Evolutionary conservation across 2,797 vertebrate genomes (phyloP), one percentile per base, ranked within the genome.

Genomic region (Ciconia nigra): DNA sequence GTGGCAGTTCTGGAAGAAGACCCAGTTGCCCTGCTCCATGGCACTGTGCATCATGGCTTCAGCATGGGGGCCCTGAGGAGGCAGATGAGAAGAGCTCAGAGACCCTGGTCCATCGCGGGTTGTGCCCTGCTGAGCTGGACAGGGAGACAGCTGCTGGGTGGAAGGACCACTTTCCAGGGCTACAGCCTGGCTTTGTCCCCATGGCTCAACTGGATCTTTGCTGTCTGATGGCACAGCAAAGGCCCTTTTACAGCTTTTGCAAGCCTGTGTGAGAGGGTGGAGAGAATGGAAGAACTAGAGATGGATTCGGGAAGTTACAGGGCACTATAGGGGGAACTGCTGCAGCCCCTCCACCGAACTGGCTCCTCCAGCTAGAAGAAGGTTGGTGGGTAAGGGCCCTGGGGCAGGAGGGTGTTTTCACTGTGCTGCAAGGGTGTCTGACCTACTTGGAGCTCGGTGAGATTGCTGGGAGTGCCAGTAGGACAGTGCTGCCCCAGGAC

Each of bases 1-100:
- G 97, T 99, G 99, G 96, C 99, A 99, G 97, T 99, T 99, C 98
- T 99, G 99, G 94, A 99, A 99, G 98, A 99, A 99, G 80, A 99
- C 98, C 99, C 99, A 99, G n/a, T 99, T 98, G 83, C 99, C 99
- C 83, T 95, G 98, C 69, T 99, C 98, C 98, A 99, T 99, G 67
- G 99, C 99, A 81, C 79, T 97, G 21, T 88, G 97, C 99, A 99
- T 98, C 99, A 99, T 98, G 76, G 97, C 97, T 97, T 99, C 99
- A 46, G 99, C 99, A 76, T 97, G 97, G 46, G 99, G 99, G 13
- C 99, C 99, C 99, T 99, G 93, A 17, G 52, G 63, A 52, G 72
- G 26, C 20, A 58, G 28, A 67, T 4, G 1, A 57, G 57, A 70
- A 76, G 19, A 42, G 65, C 55, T 96, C 61, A 54, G 73, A 57